Base-by-base conservation (phyloP, 2,888 invertebrate species). In the Aleiodes alternator region DNA sequence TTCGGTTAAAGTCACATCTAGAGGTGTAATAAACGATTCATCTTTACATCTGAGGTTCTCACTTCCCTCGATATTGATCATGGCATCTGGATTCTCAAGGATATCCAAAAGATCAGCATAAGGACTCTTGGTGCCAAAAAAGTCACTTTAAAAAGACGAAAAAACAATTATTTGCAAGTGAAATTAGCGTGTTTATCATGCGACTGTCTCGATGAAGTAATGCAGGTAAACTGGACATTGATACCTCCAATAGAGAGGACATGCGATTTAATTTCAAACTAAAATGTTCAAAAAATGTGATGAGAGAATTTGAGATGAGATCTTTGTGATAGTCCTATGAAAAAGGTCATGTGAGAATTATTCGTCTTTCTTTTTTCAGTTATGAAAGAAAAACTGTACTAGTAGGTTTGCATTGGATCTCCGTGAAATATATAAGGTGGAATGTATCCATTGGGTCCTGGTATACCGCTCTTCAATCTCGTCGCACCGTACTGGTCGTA, bases 401-500 rank as follows among this genome's bases (percentile, higher is more conserved):
- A 92, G 86, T 94, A 96, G 0, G 96, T 95, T 80, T 91, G 90
- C 83, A 94, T 88, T 0, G 95, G 93, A 84, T 97, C 94, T 0
- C 95, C 96, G 86, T 97, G 96, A 90, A 95, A 97, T 57, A 92
- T 91, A 87, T 95, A 96, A 0, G 95, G 94, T 73, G 93, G 92
- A 80, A 95, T 93, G 87, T 92, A 95, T 76, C 91, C 91, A 70
- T 90, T 86, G 0, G 94, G 94, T 3, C 94, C 92, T 4, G 95
- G 94, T 0, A 96, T 93, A 0, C 97, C 96, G 83, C 92, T 92
- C 87, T 96, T 96, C 59, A 97, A 90, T 0, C 96, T 97, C 84
- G 95, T 95, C 89, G 97, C 97, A 0, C 97, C 97, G 89, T 95
- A 97, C 84, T 96, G 95, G 89, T 97, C 97, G 90, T 95, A 98